phyloP scores from a whole-genome alignment of 2,888 invertebrate genomes.

The Drosophila macrothrix region DNA sequence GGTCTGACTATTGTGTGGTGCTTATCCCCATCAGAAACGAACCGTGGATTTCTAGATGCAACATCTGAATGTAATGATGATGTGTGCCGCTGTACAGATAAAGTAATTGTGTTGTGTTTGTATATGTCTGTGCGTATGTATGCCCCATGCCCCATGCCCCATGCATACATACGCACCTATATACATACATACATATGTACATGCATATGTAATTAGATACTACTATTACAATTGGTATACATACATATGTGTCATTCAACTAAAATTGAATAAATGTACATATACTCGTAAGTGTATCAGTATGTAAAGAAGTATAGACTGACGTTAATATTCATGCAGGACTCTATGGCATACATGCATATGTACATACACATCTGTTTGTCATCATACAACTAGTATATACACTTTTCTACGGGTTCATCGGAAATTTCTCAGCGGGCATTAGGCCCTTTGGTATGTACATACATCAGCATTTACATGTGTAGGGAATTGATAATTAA shows the following conservation, averaged over 20 bases:
- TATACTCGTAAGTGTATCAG: slow-evolving; percentile 8
- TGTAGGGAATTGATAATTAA: slow-evolving; percentile 19
- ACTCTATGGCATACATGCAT: slow-evolving; percentile 31
- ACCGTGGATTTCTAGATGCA: slow-evolving; percentile 29
- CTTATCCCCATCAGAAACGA: slow-evolving; percentile 25
- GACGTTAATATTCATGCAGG: slow-evolving; percentile 37
- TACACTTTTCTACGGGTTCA: slow-evolving; percentile 7
- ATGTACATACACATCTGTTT: slow-evolving; percentile 28
- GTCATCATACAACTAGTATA: slow-evolving; percentile 1
- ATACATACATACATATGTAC: slow-evolving; percentile 32
- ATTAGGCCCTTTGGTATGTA: slow-evolving; percentile 8
- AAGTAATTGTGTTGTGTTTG: slow-evolving; percentile 23
- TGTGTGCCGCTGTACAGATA: slow-evolving; percentile 43
- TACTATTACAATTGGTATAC: neutral
- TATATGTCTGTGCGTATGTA: slow-evolving; percentile 10
- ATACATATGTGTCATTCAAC: slow-evolving; percentile 19
- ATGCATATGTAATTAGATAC: slow-evolving; percentile 18
- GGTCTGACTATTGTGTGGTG: slow-evolving; percentile 19
- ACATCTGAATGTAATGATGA: slow-evolving; percentile 24
- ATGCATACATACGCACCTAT: slow-evolving; percentile 21
- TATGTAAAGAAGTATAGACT: slow-evolving; percentile 15
- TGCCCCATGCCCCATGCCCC: slow-evolving; percentile 5
- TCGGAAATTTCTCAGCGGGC: neutral
- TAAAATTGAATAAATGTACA: slow-evolving; percentile 20
- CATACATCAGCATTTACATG: slow-evolving; percentile 26